Evolutionary conservation across 2,888 invertebrate species (phyloP).

Genomic region (Hemithea aestivaria): DNA sequence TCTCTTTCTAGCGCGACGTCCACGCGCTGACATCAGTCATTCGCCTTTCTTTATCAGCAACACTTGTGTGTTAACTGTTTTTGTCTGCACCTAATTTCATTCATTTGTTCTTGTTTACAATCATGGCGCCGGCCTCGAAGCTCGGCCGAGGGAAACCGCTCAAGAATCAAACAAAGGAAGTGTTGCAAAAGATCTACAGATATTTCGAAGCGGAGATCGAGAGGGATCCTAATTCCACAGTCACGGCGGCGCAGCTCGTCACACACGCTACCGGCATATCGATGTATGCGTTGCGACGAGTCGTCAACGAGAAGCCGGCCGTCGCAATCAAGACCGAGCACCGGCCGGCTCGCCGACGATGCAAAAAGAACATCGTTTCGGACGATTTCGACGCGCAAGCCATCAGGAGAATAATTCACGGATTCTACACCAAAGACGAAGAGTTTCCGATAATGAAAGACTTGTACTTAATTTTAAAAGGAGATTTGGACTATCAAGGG

Average conservation of each 20-base stretch:
- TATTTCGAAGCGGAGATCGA: constrained; percentile 38
- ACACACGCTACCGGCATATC: constrained; percentile 39
- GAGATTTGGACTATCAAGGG: constrained; percentile 37
- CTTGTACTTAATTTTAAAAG: constrained; percentile 34
- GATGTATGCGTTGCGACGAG: constrained; percentile 32
- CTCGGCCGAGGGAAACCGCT: constrained; percentile 36
- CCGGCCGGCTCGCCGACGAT: constrained; percentile 24
- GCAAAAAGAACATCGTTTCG: constrained; percentile 30
- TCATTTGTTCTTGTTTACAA: constrained; percentile 27
- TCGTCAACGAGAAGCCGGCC: constrained; percentile 29
- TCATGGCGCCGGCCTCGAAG: constrained; percentile 36
- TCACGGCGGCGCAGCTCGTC: constrained; percentile 36
- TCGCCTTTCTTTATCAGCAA: constrained; percentile 37
- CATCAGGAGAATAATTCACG: constrained; percentile 35
- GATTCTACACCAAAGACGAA: constrained; percentile 36
- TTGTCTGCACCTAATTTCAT: constrained; percentile 21
- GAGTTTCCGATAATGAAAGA: constrained; percentile 39
- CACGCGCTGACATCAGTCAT: constrained; percentile 33
- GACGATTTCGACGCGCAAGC: constrained; percentile 35
- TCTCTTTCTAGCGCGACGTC: constrained; percentile 20
- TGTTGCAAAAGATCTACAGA: constrained; percentile 34
- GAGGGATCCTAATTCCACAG: constrained; percentile 36
- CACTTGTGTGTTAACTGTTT: constrained; percentile 35
- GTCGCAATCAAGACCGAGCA: constrained; percentile 27
- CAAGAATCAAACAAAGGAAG: constrained; percentile 38